Evolutionary conservation across 2,888 invertebrate genomes (phyloP).

Genomic region (Acanthosepion lycidas): DNA sequence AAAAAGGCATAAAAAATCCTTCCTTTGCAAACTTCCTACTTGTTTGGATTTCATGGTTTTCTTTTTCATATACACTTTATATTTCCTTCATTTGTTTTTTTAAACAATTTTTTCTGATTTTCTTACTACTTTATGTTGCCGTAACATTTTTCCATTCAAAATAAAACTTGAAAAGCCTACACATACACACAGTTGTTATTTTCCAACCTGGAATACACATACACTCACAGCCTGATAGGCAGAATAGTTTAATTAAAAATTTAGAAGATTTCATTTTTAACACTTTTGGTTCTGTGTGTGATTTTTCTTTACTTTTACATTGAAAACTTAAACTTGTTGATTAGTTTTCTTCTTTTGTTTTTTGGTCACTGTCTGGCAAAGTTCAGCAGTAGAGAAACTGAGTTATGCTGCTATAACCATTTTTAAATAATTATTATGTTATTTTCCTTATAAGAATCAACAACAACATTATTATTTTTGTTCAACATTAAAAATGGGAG

Average conservation of each 20-base stretch:
- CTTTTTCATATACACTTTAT: background rate
- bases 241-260: background rate
- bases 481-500: slow-evolving; percentile 21
- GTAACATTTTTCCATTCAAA: background rate
- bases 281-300: background rate
- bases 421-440: slow-evolving; percentile 1
- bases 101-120: background rate
- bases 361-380: background rate
- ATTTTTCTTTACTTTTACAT: background rate
- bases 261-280: slow-evolving; percentile 14
- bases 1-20: background rate
- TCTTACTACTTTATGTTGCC: background rate
- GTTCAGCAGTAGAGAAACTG: background rate
- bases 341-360: too few relatives aligned
- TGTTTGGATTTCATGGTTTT: background rate
- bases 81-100: too few relatives aligned
- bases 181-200: background rate
- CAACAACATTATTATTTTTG: background rate
- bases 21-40: background rate
- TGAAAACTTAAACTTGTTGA: too few relatives aligned
- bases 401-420: slow-evolving; percentile 8
- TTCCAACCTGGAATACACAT: background rate
- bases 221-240: background rate
- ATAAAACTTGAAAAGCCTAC: background rate
- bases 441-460: background rate